phyloP scores from a whole-genome alignment of 1,140 invertebrate species.

The Harlomillsia oculata region DNA sequence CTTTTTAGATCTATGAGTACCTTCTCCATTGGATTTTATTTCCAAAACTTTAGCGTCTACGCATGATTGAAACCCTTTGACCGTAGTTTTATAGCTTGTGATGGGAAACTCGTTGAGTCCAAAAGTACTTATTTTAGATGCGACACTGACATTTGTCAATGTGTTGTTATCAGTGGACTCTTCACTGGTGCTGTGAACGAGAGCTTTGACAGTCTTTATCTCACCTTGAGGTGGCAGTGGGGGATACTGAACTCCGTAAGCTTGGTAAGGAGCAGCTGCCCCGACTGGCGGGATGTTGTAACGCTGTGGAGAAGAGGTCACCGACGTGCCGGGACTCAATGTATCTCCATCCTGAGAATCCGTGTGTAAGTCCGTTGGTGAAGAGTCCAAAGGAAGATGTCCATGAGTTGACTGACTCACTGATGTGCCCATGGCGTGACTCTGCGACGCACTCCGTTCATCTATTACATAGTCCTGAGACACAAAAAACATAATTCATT shows the following conservation, averaged over 20 bases:
- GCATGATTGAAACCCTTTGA: not conserved
- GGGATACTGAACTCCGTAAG: conserved; percentile 13
- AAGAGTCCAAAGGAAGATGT: too few relatives aligned
- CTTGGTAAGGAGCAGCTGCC: too few relatives aligned
- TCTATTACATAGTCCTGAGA: too few relatives aligned
- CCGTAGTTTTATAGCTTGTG: conserved; percentile 24
- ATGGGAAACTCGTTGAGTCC: conserved; percentile 30
- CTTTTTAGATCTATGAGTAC: conserved; percentile 1
- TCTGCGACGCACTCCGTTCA: too few relatives aligned
- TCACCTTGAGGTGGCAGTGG: conserved; percentile 7
- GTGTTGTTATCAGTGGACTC: conserved; percentile 4
- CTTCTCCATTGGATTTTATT: not conserved
- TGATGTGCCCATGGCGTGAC: too few relatives aligned
- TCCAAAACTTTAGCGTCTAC: not conserved
- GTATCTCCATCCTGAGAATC: conserved; percentile 32
- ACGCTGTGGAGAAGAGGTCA: conserved; percentile 38
- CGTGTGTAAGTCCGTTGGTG: too few relatives aligned
- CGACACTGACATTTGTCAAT: conserved; percentile 7
- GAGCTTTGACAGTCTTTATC: conserved; percentile 1
- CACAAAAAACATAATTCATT: too few relatives aligned
- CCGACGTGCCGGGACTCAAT: conserved; percentile 37
- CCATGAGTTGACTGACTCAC: too few relatives aligned
- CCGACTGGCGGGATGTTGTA: conserved; percentile 15
- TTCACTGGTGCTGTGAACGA: conserved; percentile 7
- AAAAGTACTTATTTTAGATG: conserved; percentile 11